A percentile compares a stretch with the other conserved stretches of the same genome.
Evolutionary conservation across 2,797 vertebrate genomes (phyloP).

Genomic region (Xenentodon cancila): DNA sequence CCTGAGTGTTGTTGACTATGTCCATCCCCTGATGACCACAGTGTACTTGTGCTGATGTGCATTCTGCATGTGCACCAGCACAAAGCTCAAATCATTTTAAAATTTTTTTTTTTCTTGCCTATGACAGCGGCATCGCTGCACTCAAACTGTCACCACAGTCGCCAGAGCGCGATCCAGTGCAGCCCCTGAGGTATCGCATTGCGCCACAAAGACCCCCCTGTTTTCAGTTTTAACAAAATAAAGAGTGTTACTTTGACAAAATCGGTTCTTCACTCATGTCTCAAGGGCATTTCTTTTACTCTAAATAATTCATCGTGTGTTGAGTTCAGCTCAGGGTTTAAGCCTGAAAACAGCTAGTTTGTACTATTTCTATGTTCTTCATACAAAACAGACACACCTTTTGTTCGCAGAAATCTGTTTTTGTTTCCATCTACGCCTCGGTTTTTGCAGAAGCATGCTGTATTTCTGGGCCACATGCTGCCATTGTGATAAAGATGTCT

Average conservation of each 20-base stretch:
- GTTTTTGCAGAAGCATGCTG: constrained; percentile 13
- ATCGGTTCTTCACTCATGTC: constrained; percentile 32
- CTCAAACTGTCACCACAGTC: too few relatives aligned
- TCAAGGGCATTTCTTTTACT: constrained; percentile 37
- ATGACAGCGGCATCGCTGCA: too few relatives aligned
- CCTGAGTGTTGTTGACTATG: too few relatives aligned
- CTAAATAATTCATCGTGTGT: constrained; percentile 47
- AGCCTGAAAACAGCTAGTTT: constrained; percentile 33
- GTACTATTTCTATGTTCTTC: constrained; percentile 41
- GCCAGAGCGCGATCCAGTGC: too few relatives aligned
- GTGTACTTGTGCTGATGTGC: too few relatives aligned
- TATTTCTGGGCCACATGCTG: constrained; percentile 45
- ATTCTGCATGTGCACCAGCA: too few relatives aligned
- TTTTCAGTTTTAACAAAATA: constrained; percentile 61
- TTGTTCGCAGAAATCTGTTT: constrained; percentile 25
- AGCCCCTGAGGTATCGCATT: constrained; percentile 18
- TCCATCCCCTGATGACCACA: too few relatives aligned
- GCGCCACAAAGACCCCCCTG: background rate
- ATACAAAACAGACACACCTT: constrained; percentile 18
- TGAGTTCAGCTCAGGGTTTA: constrained; percentile 33
- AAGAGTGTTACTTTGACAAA: constrained; percentile 51
- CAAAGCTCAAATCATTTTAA: too few relatives aligned
- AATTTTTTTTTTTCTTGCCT: too few relatives aligned
- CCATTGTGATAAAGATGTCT: constrained; percentile 46
- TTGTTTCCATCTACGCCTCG: background rate